Conservation (phyloP, 2,113 vertebrate genomes). For the Callithrix jacchus region DNA sequence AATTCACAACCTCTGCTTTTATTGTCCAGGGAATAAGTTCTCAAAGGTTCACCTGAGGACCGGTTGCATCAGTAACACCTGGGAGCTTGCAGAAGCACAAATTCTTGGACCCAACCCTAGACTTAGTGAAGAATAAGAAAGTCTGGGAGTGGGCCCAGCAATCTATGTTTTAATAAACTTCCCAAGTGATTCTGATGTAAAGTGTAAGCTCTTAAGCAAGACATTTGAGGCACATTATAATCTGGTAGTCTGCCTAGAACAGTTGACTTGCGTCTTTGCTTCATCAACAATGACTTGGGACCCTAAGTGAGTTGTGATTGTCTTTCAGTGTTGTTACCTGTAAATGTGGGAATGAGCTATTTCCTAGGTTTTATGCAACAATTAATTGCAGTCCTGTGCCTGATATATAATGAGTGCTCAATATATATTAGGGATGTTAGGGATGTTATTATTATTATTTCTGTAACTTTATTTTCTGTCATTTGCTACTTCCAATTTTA, state of each 20-base stretch:
- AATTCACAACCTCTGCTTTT: accelerated
- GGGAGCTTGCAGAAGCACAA: neutral
- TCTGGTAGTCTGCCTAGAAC: neutral
- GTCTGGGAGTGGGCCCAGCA: too few species aligned
- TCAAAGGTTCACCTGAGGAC: neutral
- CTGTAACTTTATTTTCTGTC: neutral
- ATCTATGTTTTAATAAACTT: neutral
- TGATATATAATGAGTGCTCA: neutral
- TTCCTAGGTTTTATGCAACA: neutral
- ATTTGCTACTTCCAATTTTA: neutral
- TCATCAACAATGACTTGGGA: too few species aligned
- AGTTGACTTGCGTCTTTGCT: neutral
- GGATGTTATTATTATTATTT: neutral
- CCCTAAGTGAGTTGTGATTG: neutral
- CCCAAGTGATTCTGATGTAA: neutral
- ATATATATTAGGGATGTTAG: neutral
- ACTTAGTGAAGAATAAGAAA: neutral
- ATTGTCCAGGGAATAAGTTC: neutral
- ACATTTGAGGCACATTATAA: neutral
- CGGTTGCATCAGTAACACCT: neutral
- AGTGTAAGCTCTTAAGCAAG: neutral
- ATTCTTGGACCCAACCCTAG: neutral
- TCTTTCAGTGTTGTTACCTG: neutral
- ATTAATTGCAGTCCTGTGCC: neutral
- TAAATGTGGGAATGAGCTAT: neutral